Percentiles rank a stretch among this genome's conserved stretches.
These are phyloP conservation scores for Budorcas taxicolor DNA, from an alignment of 2,113 vertebrate species.

Conservation along the genomic window DNA sequence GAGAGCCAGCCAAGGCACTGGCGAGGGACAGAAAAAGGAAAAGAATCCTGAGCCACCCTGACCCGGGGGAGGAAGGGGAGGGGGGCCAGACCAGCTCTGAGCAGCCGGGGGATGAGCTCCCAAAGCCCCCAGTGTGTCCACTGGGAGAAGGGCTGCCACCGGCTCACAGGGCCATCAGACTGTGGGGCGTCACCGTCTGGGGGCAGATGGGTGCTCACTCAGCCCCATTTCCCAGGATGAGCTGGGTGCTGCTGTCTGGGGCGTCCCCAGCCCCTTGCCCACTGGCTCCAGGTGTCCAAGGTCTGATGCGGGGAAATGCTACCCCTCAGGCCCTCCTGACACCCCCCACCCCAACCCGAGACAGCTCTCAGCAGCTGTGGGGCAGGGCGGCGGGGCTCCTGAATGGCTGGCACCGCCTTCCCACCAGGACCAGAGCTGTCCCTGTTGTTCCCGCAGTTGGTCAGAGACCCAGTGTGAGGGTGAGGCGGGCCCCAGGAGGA, in stretches of 20 bases:
- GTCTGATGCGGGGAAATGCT: background rate
- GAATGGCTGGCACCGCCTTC: accelerated
- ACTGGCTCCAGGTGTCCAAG: background rate
- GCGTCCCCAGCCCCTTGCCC: background rate
- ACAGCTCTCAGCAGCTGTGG: background rate
- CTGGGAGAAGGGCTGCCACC: background rate
- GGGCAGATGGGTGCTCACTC: accelerated
- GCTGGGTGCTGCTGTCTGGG: background rate
- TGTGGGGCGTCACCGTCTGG: background rate
- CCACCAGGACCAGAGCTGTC: background rate
- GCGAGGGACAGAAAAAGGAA: accelerated
- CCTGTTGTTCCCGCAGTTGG: background rate
- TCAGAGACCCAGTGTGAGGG: background rate
- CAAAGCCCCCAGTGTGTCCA: background rate
- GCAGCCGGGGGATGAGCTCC: background rate
- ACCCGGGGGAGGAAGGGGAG: accelerated
- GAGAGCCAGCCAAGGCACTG: background rate
- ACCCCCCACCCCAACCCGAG: accelerated
- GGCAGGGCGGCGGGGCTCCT: background rate
- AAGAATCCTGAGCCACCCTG: background rate
- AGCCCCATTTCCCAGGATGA: background rate
- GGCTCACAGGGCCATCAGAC: background rate
- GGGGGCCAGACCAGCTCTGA: accelerated
- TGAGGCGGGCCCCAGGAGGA: background rate
- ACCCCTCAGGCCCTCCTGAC: background rate